Base-by-base conservation (phyloP, 2,797 vertebrate genomes). In the Chelonia mydas region DNA sequence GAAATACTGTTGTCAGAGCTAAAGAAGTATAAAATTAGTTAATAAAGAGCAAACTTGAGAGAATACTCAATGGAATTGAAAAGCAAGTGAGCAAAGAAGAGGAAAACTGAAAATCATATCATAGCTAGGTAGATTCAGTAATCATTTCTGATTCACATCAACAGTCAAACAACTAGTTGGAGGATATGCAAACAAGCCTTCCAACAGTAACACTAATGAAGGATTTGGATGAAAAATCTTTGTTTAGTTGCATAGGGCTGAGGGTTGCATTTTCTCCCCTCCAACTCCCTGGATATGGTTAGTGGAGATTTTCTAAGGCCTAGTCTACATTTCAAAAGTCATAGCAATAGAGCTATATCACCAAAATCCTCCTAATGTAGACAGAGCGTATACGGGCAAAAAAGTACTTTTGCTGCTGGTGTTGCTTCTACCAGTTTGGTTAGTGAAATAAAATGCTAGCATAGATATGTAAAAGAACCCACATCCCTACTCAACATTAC, bases 81-180 rank as follows among this genome's bases (percentile, higher is more conserved):
- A 92, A 83, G 1, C 11, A 74, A 45, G 85, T 79, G 88, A 41
- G 28, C 0, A 65, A 31, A 87, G 37, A 88, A 85, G 81, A 1
- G 1, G 79, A 94, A 90, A 10, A 5, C 37, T 92, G 87, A 90
- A 88, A 90, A 15, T 9, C 41, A 77, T 45, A 28, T 89, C 55
- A 37, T 4, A 88, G 61, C 53, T 31, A 57, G 19, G 3, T 33
- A 93, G n/a, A 77, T 88, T 93, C 86, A 90, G 0, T 19, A 57
- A 50, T 8, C 72, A 9, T 83, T 37, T 80, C n/a, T 31, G 59
- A 10, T 8, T 84, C 84, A 33, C 59, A 61, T 33, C 28, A 33
- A 93, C 49, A 93, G 12, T 13, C n/a, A 86, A 92, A 74, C 21
- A 81, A 83, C 41, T 41, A 85, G 47, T 50, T 90, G 61, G 53